These are phyloP conservation scores for Chamaea fasciata DNA, from an alignment of 2,113 vertebrate species.

Conservation along the genomic window DNA sequence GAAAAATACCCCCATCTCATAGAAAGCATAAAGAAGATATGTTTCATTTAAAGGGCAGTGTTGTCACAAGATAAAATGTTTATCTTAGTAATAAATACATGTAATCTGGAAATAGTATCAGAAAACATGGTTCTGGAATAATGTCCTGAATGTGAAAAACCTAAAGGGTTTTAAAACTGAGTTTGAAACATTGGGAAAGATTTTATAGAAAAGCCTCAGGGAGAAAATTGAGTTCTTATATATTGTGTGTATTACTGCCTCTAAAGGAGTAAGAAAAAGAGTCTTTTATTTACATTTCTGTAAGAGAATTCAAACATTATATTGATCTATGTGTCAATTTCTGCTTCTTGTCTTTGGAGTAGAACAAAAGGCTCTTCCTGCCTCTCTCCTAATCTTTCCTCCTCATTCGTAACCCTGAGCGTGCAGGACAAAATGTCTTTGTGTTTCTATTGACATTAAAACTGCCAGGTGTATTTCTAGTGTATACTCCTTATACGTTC, in stretches of 20 bases:
- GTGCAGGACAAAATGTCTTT: not conserved
- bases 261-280: not conserved
- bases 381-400: not conserved
- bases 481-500: not conserved
- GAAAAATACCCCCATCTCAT: fast-evolving
- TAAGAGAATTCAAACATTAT: not conserved
- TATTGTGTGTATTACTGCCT: not conserved
- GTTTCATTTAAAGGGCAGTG: not conserved
- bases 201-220: not conserved
- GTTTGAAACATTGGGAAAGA: not conserved
- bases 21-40: not conserved
- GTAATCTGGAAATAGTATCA: not conserved
- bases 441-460: not conserved
- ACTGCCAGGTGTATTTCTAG: not conserved
- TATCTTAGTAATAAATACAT: not conserved
- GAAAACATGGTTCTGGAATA: not conserved
- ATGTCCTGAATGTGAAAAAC: not conserved
- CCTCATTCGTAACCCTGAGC: not conserved
- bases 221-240: not conserved
- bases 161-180: not conserved
- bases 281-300: not conserved
- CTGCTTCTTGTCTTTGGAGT: not conserved
- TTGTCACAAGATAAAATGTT: not conserved
- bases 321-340: not conserved
- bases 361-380: not conserved